phyloP scores from a whole-genome alignment of 64 coral and sea anemone species.

The Anthopleura sola region DNA sequence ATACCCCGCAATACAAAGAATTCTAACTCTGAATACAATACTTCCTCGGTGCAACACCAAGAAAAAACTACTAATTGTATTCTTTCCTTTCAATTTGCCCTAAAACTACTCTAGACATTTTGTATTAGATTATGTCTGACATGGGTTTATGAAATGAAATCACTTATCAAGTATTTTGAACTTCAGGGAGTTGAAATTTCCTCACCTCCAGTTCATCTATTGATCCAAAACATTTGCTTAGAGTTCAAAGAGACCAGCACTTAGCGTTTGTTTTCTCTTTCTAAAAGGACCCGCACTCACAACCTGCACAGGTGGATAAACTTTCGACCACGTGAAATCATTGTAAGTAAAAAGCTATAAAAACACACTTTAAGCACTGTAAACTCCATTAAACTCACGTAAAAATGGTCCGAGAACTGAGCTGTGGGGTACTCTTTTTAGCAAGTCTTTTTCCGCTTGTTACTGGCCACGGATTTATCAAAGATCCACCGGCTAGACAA shows the following conservation, averaged over 20 bases:
- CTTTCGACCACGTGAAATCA: background rate
- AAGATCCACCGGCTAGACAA: conserved; percentile 51
- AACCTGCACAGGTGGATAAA: background rate
- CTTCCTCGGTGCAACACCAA: too few relatives aligned
- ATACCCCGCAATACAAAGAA: too few relatives aligned
- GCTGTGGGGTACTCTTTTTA: background rate
- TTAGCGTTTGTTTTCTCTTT: background rate
- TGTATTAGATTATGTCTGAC: too few relatives aligned
- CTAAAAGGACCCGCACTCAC: background rate
- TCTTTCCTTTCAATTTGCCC: too few relatives aligned
- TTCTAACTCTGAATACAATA: too few relatives aligned
- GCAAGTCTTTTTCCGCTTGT: background rate
- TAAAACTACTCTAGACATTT: too few relatives aligned
- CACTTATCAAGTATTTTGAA: background rate
- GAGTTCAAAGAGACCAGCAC: background rate
- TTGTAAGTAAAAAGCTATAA: background rate
- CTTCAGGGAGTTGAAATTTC: background rate
- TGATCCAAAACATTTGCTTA: background rate
- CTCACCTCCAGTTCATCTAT: background rate
- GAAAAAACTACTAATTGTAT: too few relatives aligned
- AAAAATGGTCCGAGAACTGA: conserved; percentile 1
- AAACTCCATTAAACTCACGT: background rate
- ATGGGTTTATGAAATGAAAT: too few relatives aligned
- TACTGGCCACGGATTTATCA: conserved; percentile 48
- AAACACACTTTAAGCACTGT: conserved; percentile 4